Conservation (phyloP, 37 sponge, comb jelly and placozoan genomes). For the Hormiphora californensis region DNA sequence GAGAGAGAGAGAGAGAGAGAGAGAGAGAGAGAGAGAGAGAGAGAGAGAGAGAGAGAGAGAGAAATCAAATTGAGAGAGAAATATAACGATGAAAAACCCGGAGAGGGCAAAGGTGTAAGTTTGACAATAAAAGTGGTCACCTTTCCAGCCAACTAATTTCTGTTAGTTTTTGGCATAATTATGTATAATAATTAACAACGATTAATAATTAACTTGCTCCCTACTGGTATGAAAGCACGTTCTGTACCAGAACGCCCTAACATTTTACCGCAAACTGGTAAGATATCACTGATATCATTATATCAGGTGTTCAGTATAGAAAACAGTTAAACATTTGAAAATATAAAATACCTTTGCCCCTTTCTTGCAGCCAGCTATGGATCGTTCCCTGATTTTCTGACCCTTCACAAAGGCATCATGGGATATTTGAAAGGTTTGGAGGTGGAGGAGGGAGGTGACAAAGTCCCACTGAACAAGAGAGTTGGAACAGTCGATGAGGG, state of each 20-base stretch:
- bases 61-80: too few relatives aligned
- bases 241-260: background rate
- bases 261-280: too few relatives aligned
- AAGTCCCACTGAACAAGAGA: conserved; percentile 7
- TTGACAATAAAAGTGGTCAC: too few relatives aligned
- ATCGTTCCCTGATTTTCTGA: background rate
- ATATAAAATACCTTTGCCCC: background rate
- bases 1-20: too few relatives aligned
- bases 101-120: too few relatives aligned
- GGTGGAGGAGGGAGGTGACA: conserved; percentile 17
- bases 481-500: background rate
- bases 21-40: too few relatives aligned
- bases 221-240: background rate
- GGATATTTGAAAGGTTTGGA: background rate
- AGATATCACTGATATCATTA: background rate
- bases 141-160: too few relatives aligned
- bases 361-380: background rate
- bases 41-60: too few relatives aligned
- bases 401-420: background rate
- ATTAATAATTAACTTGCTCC: background rate
- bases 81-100: too few relatives aligned
- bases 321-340: background rate
- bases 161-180: too few relatives aligned
- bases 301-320: background rate
- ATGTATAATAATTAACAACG: background rate